These are phyloP conservation scores for Hoplodrina ambigua DNA, from an alignment of 2,888 invertebrate species.

Conservation along the genomic window DNA sequence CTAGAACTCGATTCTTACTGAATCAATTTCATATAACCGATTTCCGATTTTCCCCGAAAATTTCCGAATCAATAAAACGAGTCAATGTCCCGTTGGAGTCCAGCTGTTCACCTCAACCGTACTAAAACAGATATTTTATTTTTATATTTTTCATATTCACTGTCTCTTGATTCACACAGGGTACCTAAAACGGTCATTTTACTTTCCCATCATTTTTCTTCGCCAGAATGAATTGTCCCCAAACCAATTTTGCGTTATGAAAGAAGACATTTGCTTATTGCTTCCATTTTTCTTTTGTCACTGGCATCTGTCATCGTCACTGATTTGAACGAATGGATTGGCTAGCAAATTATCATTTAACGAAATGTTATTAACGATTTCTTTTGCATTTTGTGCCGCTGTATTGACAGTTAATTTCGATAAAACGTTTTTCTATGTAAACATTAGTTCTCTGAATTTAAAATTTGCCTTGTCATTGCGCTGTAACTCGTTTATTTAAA, in stretches of 20 bases:
- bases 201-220: slow-evolving; percentile 77
- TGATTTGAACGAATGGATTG: slow-evolving; percentile 75
- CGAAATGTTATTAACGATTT: slow-evolving; percentile 46
- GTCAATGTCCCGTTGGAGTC: slow-evolving; percentile 41
- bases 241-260: slow-evolving; percentile 87
- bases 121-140: slow-evolving; percentile 50
- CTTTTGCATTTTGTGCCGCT: slow-evolving; percentile 31
- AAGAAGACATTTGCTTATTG: slow-evolving; percentile 87
- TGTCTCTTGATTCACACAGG: slow-evolving; percentile 33
- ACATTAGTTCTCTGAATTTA: slow-evolving; percentile 3
- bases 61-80: slow-evolving; percentile 42
- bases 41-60: slow-evolving; percentile 30
- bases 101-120: slow-evolving; percentile 53
- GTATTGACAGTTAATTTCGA: slow-evolving; percentile 33
- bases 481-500: neutral
- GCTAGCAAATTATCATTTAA: slow-evolving; percentile 67
- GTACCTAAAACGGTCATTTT: slow-evolving; percentile 71
- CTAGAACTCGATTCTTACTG: slow-evolving; percentile 1
- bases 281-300: slow-evolving; percentile 83
- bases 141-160: slow-evolving; percentile 53
- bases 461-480: slow-evolving; percentile 1
- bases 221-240: slow-evolving; percentile 80
- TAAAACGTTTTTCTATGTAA: slow-evolving; percentile 20
- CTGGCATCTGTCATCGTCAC: slow-evolving; percentile 80
- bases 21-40: slow-evolving; percentile 37